These are phyloP conservation scores for Araneus ventricosus DNA, from an alignment of 1,140 invertebrate species.

Conservation along the genomic window DNA sequence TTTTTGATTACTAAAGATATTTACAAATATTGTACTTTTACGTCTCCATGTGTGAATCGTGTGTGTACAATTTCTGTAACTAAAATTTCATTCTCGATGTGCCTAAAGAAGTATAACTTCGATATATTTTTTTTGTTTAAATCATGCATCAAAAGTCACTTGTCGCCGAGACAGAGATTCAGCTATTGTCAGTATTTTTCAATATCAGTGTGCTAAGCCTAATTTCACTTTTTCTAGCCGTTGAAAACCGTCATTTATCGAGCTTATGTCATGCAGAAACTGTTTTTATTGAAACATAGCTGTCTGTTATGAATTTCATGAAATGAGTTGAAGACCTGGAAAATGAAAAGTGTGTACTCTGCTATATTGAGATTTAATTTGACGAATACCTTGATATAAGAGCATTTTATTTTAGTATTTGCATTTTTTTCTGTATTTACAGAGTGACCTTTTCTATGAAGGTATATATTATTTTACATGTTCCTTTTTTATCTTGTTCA, in stretches of 20 bases:
- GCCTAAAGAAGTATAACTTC: too few species aligned
- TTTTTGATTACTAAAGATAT: too few species aligned
- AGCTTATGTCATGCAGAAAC: constrained; percentile 35
- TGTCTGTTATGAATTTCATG: background rate
- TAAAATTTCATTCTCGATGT: too few species aligned
- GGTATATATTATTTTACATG: constrained; percentile 61
- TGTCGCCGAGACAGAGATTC: background rate
- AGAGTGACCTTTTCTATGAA: constrained; percentile 35
- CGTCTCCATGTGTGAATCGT: too few species aligned
- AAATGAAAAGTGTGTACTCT: constrained; percentile 1
- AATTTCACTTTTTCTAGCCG: background rate
- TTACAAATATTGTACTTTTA: too few species aligned
- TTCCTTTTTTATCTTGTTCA: constrained; percentile 30
- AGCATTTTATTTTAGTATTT: constrained; percentile 49
- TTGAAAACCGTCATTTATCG: background rate
- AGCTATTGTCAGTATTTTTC: constrained; percentile 16
- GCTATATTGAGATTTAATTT: constrained; percentile 1
- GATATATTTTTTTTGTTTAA: too few species aligned
- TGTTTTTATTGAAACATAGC: too few species aligned
- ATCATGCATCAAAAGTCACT: background rate
- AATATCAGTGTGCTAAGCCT: background rate
- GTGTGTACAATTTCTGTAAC: too few species aligned
- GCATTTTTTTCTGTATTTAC: constrained; percentile 66
- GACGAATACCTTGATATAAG: constrained; percentile 35
- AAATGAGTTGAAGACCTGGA: background rate